phyloP scores from a whole-genome alignment of 2,888 invertebrate species.

The Eupsilia transversa region DNA sequence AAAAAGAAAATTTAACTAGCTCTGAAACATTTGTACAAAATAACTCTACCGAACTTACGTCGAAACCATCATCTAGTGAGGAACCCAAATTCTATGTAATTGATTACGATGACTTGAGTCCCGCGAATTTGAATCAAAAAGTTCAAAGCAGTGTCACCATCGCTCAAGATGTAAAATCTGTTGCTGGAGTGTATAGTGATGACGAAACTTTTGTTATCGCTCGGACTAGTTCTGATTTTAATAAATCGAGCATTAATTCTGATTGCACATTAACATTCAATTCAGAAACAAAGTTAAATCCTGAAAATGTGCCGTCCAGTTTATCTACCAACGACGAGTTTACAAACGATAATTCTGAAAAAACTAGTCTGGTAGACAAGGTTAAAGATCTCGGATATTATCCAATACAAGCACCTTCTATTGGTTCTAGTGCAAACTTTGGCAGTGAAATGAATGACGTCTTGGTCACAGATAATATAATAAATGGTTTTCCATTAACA shows the following conservation, averaged over 20 bases:
- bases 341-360: conserved; percentile 41
- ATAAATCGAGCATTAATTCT: conserved; percentile 65
- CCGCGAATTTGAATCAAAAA: conserved; percentile 50
- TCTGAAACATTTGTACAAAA: conserved; percentile 44
- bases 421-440: conserved; percentile 62
- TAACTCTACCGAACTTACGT: conserved; percentile 53
- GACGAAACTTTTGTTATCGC: conserved; percentile 69
- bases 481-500: conserved; percentile 7
- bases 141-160: conserved; percentile 68
- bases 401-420: conserved; percentile 68
- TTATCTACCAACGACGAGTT: conserved; percentile 5
- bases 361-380: conserved; percentile 67
- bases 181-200: conserved; percentile 56
- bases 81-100: conserved; percentile 19
- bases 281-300: conserved; percentile 55
- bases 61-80: conserved; percentile 55
- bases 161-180: conserved; percentile 47
- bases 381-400: conserved; percentile 73
- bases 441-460: conserved; percentile 59
- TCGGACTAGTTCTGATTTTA: conserved; percentile 72
- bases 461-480: conserved; percentile 60
- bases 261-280: conserved; percentile 64
- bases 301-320: conserved; percentile 16
- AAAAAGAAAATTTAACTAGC: conserved; percentile 46
- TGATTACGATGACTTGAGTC: conserved; percentile 10